Evolutionary conservation across 1,140 invertebrate genomes (phyloP), one percentile per base, ranked within the genome.

Genomic region (Hyphantria cunea): DNA sequence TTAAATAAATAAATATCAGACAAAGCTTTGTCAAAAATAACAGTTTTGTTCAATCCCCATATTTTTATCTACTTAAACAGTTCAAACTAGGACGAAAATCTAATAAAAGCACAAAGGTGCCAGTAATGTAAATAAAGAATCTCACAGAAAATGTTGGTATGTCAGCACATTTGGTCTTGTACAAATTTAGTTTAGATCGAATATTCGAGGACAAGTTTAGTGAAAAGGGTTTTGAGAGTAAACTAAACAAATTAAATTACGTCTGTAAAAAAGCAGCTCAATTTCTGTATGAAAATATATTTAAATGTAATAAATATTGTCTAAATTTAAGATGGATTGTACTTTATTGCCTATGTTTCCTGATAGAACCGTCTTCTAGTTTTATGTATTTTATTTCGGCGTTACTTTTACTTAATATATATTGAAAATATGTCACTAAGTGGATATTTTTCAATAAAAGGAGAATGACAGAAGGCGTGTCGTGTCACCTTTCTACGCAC

Each of bases 141-240:
- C 76, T 80, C 69, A 80, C 77, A 85, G 84, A 84, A 72, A 76
- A 81, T 72, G 66, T 70, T 54, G 78, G 77, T 83, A 86, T 84
- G 78, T 82, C 74, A 75, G 78, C 76, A 76, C 72, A 77, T 77
- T 82, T 67, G 69, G 76, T 77, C 71, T 84, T 73, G 77, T 78
- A 82, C 78, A 88, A 86, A 86, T 83, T 84, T 80, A 89, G 82
- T 86, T 80, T 76, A 82, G 74, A 85, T 89, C 82, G 80, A 82
- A 89, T 82, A 76, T 73, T 78, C 74, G 68, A 65, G 65, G 76
- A 78, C 74, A 83, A 85, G 73, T 85, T 86, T 71, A 71, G 74
- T 89, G 78, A 89, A 83, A 84, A 86, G 86, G 84, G 82, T 86
- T n/a, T 80, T 66, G 72, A 76, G 64, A 74, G 77, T 76, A 75